These are phyloP conservation scores for Lasioglossum baleicum DNA, from an alignment of 1,140 invertebrate species.

Conservation along the genomic window DNA sequence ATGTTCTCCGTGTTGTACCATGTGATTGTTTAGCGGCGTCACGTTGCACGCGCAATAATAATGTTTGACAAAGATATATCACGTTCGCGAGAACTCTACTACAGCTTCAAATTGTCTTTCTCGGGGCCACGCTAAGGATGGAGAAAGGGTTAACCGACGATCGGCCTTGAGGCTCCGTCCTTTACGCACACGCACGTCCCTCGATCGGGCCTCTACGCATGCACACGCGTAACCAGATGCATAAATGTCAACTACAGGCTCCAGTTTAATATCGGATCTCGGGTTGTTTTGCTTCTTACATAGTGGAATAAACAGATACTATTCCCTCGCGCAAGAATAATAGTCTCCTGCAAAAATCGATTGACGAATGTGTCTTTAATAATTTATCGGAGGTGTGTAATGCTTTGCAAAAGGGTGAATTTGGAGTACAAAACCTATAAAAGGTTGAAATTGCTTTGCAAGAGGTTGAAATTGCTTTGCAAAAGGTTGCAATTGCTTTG, in stretches of 20 bases:
- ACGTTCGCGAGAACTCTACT: conserved; percentile 8
- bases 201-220: conserved; percentile 36
- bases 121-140: conserved; percentile 14
- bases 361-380: too few species aligned
- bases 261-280: background rate
- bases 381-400: too few species aligned
- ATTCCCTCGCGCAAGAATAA: too few species aligned
- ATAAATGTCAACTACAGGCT: conserved; percentile 28
- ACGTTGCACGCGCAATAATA: background rate
- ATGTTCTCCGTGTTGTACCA: background rate
- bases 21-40: conserved; percentile 2
- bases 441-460: too few species aligned
- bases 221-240: conserved; percentile 36
- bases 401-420: too few species aligned
- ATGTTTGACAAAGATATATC: conserved; percentile 27
- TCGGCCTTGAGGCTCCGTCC: conserved; percentile 67
- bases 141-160: conserved; percentile 59
- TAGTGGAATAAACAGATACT: too few species aligned
- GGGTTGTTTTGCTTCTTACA: too few species aligned
- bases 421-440: too few species aligned
- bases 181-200: conserved; percentile 55
- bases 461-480: too few species aligned
- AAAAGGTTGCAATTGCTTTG: too few species aligned
- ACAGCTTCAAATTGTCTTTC: conserved; percentile 37
- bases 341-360: too few species aligned